Conservation (phyloP, 2,113 vertebrate genomes). For the Heliornis fulica region DNA sequence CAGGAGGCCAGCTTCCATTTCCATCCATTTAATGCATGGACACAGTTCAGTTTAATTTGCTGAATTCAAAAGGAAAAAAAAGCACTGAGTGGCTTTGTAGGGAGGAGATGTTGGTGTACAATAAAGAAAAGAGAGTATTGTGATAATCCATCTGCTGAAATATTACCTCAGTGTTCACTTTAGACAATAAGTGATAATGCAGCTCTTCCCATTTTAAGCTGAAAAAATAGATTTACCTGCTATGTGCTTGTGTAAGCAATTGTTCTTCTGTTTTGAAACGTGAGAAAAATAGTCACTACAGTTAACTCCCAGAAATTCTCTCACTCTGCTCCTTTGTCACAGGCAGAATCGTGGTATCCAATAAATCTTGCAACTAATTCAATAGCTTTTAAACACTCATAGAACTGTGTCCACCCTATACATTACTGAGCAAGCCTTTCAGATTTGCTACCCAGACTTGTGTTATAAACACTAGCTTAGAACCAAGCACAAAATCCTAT, state of each 20-base stretch:
- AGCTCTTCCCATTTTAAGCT: background rate
- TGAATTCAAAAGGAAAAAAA: constrained; percentile 59
- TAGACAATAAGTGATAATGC: background rate
- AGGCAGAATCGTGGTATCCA: background rate
- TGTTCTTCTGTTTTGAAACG: background rate
- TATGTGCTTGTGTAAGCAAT: background rate
- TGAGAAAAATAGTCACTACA: background rate
- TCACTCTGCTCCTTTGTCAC: background rate
- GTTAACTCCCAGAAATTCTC: background rate
- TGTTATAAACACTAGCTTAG: background rate
- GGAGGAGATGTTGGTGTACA: background rate
- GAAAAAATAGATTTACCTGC: background rate
- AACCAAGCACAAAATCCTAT: background rate
- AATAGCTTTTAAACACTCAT: background rate
- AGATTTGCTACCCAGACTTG: background rate
- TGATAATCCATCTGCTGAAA: constrained; percentile 30
- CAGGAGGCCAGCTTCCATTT: constrained; percentile 70
- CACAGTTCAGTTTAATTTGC: constrained; percentile 74
- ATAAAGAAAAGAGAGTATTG: constrained; percentile 19
- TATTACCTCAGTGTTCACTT: background rate
- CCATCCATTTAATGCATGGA: constrained; percentile 71
- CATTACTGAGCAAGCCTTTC: background rate
- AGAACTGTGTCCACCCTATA: background rate
- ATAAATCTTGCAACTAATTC: background rate
- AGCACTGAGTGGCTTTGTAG: background rate